Evolutionary conservation across 1,140 invertebrate genomes (phyloP).

Genomic region (Zaprionus nigranus): DNA sequence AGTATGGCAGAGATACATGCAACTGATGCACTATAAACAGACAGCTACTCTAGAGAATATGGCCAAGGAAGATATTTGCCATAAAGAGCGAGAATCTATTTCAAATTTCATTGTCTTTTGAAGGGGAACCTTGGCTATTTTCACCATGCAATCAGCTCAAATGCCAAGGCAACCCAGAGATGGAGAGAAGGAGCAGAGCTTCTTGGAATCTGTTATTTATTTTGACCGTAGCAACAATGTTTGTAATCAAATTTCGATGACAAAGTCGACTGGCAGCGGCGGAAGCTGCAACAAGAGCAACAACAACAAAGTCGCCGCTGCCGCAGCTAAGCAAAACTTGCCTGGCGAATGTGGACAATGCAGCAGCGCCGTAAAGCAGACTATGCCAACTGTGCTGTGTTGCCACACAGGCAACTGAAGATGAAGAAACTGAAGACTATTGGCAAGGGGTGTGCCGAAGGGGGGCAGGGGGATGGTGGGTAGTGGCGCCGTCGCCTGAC

Average conservation of each 20-base stretch:
- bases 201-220: constrained; percentile 35
- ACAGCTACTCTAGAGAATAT: not conserved
- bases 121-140: not conserved
- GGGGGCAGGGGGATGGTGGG: not conserved
- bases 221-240: constrained; percentile 43
- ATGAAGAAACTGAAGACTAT: not conserved
- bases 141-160: not conserved
- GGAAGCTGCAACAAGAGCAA: not conserved
- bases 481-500: constrained; percentile 47
- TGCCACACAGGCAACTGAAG: constrained; percentile 1
- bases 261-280: constrained; percentile 32
- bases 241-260: constrained; percentile 47
- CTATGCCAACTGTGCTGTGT: constrained; percentile 28
- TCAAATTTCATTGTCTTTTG: not conserved
- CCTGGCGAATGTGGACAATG: constrained; percentile 33
- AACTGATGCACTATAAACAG: not conserved
- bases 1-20: not conserved
- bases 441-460: not conserved
- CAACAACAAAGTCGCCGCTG: constrained; percentile 11
- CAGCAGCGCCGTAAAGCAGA: constrained; percentile 29
- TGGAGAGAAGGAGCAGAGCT: not conserved
- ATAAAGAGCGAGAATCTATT: not conserved
- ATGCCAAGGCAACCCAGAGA: not conserved
- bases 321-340: constrained; percentile 46
- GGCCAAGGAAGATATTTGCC: not conserved